Evolutionary conservation across 2,888 invertebrate species (phyloP).

Genomic region (Eledone cirrhosa): DNA sequence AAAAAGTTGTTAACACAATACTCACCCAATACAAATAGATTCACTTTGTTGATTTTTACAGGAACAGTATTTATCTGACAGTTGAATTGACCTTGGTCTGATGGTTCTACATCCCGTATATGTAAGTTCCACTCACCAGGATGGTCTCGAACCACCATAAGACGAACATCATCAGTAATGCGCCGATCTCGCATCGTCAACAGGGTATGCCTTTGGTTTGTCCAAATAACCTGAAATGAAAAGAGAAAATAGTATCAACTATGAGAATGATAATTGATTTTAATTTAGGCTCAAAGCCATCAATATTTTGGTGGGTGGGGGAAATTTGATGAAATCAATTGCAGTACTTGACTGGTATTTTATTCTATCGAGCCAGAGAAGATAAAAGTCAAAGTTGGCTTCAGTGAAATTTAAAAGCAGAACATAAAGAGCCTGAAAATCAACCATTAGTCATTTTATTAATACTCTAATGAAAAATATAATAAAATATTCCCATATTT

Average conservation of each 20-base stretch:
- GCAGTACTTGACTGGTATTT: too few relatives aligned
- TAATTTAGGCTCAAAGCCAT: too few relatives aligned
- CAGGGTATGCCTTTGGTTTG: conserved; percentile 28
- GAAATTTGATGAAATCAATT: too few relatives aligned
- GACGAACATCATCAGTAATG: conserved; percentile 23
- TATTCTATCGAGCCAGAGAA: too few relatives aligned
- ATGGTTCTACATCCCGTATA: conserved; percentile 15
- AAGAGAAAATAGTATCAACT: neutral
- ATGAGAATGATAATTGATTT: too few relatives aligned
- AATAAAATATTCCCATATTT: too few relatives aligned
- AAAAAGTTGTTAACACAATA: neutral
- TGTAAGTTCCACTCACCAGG: conserved; percentile 26
- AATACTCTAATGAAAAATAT: too few relatives aligned
- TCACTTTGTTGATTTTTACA: conserved; percentile 49
- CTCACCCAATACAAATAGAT: conserved; percentile 55
- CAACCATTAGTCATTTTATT: too few relatives aligned
- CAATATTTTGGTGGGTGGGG: too few relatives aligned
- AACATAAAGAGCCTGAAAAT: too few relatives aligned
- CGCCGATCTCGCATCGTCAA: conserved; percentile 15
- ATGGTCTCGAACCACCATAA: conserved; percentile 26
- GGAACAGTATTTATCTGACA: conserved; percentile 24
- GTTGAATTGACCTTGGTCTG: conserved; percentile 24
- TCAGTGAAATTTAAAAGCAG: too few relatives aligned
- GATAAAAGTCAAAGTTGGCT: too few relatives aligned
- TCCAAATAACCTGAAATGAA: conserved; percentile 26